Conservation (phyloP, 2,797 vertebrate species). For the Argya squamiceps region DNA sequence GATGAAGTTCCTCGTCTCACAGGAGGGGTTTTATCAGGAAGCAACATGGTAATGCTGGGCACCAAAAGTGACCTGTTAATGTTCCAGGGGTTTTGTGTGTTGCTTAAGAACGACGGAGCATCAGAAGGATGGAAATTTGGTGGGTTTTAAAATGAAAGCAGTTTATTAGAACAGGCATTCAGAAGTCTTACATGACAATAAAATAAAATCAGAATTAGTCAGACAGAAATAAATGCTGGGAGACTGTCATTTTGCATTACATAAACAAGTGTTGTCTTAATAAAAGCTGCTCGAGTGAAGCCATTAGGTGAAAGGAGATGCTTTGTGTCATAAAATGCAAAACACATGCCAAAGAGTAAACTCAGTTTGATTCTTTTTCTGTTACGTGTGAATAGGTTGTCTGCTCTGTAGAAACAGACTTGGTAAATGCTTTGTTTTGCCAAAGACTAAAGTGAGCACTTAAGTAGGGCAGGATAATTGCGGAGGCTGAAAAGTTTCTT, state of each 20-base stretch:
- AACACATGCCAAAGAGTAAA: neutral
- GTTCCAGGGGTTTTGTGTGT: neutral
- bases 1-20: neutral
- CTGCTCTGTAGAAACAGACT: neutral
- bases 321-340: neutral
- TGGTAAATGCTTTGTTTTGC: conserved; percentile 14
- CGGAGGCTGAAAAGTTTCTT: conserved; percentile 25
- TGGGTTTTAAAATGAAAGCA: neutral
- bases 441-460: neutral
- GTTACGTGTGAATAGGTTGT: neutral
- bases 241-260: neutral
- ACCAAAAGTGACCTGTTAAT: neutral
- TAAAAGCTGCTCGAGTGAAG: neutral
- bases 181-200: neutral
- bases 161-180: neutral
- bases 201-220: neutral
- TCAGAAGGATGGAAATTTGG: neutral
- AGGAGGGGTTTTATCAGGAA: neutral
- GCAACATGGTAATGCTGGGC: neutral
- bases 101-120: neutral
- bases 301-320: neutral
- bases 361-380: neutral
- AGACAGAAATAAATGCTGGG: neutral
- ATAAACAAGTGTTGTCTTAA: neutral
- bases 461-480: conserved; percentile 13